These are phyloP conservation scores for Semibalanus balanoides DNA, from an alignment of 1,140 invertebrate genomes.

Conservation along the genomic window DNA sequence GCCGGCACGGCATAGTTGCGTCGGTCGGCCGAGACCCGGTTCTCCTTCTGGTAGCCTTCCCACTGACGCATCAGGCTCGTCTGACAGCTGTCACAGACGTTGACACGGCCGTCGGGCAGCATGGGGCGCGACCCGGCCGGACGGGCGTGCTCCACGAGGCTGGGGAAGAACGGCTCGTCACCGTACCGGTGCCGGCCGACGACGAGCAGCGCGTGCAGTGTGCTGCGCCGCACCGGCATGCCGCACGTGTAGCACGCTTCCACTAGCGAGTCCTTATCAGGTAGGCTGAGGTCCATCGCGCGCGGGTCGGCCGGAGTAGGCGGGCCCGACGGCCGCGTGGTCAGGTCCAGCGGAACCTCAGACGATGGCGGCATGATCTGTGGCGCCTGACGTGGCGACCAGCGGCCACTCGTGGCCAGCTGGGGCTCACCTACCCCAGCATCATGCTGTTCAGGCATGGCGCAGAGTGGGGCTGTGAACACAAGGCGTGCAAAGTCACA, in stretches of 20 bases:
- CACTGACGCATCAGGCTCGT: slow-evolving; percentile 67
- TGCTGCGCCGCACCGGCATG: slow-evolving; percentile 65
- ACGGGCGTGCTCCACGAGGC: slow-evolving; percentile 62
- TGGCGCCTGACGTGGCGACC: too few relatives aligned
- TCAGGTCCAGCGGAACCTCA: not conserved
- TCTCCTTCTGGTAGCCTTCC: slow-evolving; percentile 45
- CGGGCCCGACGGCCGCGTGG: not conserved
- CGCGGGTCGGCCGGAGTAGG: not conserved
- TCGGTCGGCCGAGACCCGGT: slow-evolving; percentile 49
- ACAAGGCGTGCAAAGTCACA: too few relatives aligned
- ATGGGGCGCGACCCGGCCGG: slow-evolving; percentile 66
- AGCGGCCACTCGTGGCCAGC: too few relatives aligned
- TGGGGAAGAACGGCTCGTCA: slow-evolving; percentile 62
- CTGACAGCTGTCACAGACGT: slow-evolving; percentile 64
- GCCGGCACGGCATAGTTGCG: slow-evolving; percentile 52
- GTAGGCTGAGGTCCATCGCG: slow-evolving; percentile 63
- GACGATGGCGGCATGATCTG: too few relatives aligned
- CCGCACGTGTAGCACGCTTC: slow-evolving; percentile 70
- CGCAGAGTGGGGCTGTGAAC: too few relatives aligned
- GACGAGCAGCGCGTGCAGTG: slow-evolving; percentile 48
- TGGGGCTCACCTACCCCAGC: not conserved
- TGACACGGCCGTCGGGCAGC: slow-evolving; percentile 51
- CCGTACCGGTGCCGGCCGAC: slow-evolving; percentile 32
- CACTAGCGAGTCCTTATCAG: slow-evolving; percentile 73
- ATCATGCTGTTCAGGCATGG: not conserved